Evolutionary conservation across 1,140 invertebrate species (phyloP).

Genomic region (Nebria ingens): DNA sequence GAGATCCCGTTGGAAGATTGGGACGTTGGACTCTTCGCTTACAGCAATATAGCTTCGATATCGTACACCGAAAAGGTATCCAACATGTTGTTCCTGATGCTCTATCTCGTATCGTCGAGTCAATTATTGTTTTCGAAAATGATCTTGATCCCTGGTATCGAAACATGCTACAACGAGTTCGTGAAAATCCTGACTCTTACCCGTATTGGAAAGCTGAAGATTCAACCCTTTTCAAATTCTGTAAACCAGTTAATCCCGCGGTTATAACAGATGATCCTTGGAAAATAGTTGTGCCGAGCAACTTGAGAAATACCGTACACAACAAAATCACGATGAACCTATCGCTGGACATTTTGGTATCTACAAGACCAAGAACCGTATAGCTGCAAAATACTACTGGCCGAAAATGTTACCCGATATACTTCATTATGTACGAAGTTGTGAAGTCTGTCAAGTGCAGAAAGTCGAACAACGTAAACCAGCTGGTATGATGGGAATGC

Average conservation of each 20-base stretch:
- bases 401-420: not conserved
- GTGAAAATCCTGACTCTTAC: not conserved
- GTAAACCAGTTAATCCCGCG: no score
- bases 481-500: not conserved
- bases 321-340: not conserved
- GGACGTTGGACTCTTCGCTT: conserved; percentile 35
- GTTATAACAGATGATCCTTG: not conserved
- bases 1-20: conserved; percentile 33
- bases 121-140: no score
- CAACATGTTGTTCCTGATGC: no score
- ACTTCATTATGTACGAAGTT: not conserved
- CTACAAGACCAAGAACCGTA: not conserved
- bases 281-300: not conserved
- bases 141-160: not conserved
- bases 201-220: not conserved
- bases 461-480: not conserved
- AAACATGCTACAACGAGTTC: not conserved
- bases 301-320: not conserved
- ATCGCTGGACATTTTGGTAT: not conserved
- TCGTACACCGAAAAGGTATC: conserved; percentile 34
- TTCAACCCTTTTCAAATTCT: not conserved
- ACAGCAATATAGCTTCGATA: conserved; percentile 32
- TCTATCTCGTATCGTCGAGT: no score
- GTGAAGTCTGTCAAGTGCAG: not conserved
- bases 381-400: not conserved